Percentiles rank a stretch among this genome's conserved stretches.
Conservation (phyloP, 2,888 invertebrate species). For the Andrena hattorfiana region DNA sequence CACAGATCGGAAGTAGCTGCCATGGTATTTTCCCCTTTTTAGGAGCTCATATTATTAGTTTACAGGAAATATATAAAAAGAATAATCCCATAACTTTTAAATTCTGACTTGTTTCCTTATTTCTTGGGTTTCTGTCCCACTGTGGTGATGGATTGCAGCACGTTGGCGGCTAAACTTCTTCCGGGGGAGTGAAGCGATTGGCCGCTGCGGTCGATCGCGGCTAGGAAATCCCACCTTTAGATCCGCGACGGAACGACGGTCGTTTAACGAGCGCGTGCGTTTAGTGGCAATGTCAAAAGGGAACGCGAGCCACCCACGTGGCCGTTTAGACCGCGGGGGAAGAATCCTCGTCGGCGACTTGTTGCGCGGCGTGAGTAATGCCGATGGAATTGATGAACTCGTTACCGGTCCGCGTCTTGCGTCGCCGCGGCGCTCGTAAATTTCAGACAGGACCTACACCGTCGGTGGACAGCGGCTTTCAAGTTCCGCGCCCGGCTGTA, state of each 20-base stretch:
- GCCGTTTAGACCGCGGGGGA: constrained; percentile 32
- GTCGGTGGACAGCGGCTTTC: background rate
- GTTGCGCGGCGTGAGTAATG: constrained; percentile 74
- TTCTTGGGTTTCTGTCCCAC: too few species aligned
- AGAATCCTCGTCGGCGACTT: constrained; percentile 63
- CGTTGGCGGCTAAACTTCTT: too few species aligned
- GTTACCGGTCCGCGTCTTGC: constrained; percentile 51
- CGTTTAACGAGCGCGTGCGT: constrained; percentile 56
- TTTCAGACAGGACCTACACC: constrained; percentile 11
- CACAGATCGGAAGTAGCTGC: too few species aligned
- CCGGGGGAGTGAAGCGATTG: too few species aligned
- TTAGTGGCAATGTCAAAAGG: constrained; percentile 78
- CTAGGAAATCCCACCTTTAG: constrained; percentile 10
- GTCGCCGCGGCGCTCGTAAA: constrained; percentile 6
- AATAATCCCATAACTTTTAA: too few species aligned
- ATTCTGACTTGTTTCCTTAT: too few species aligned
- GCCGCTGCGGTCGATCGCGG: background rate
- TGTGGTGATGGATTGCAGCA: too few species aligned
- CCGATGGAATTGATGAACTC: constrained; percentile 77
- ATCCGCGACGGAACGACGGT: constrained; percentile 32
- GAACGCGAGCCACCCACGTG: constrained; percentile 76
- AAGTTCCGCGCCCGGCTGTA: constrained; percentile 20
- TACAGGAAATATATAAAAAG: too few species aligned
- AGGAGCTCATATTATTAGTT: too few species aligned
- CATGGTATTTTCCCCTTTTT: too few species aligned